Evolutionary conservation across 1,140 invertebrate species (phyloP), one percentile per base, ranked within the genome.

Genomic region (Pseudomyrmex dendroicus): DNA sequence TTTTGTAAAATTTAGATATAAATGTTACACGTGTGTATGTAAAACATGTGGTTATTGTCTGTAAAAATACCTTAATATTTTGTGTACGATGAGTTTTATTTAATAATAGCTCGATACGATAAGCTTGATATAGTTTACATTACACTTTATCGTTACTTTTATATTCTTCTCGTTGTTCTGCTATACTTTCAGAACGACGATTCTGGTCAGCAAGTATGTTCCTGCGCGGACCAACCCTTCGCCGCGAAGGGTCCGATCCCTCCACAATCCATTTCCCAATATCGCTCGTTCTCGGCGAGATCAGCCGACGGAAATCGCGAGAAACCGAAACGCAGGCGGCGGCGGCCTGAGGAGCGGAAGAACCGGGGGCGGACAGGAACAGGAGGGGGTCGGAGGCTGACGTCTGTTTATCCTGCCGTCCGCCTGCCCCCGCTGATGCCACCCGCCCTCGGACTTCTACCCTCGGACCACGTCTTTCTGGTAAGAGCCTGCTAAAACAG

Each of bases 391-490:
- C 93, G 93, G 92, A 92, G 90, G 90, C 91, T 93, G 90, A 92
- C 92, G 90, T 93, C 93, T 91, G 89, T 92, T 91, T 92, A 92
- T 90, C 91, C 93, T 91, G 89, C 92, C 89, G 91, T 93, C 91
- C 93, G 92, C 92, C 93, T 94, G 91, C 92, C 93, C 92, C 92
- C 93, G 91, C 89, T 93, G 93, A 93, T 94, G 93, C 92, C 94
- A 88, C 91, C 94, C 93, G 93, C 93, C 94, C 93, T 94, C 93
- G 93, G 93, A 92, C 93, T 94, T 93, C 93, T 94, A 91, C 89
- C 93, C 93, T 94, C 94, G 92, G 93, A 94, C 92, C 92, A 94
- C 92, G 91, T 94, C 93, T 92, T 94, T 93, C 93, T 94, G 94
- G 94, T 94, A 94, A 94, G 94, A 90, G 90, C 72, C 89, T 91